These are phyloP conservation scores for Aphelenchoides avenae DNA, from an alignment of 1,140 invertebrate genomes.

Conservation along the genomic window DNA sequence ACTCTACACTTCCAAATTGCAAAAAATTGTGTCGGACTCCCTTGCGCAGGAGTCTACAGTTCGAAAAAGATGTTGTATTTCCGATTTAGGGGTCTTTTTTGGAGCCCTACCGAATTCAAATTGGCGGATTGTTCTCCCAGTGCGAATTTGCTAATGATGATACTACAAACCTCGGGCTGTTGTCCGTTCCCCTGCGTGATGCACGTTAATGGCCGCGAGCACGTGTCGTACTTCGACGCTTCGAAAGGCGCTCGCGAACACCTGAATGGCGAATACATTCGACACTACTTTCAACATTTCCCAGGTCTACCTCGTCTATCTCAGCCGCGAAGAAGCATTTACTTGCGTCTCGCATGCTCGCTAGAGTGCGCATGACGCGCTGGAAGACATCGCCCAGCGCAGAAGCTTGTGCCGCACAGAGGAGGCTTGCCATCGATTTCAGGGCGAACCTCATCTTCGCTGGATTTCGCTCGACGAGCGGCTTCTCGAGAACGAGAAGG, in stretches of 20 bases:
- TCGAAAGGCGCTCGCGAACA: constrained; percentile 44
- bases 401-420: constrained; percentile 29
- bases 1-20: no score
- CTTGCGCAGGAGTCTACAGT: no score
- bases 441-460: constrained; percentile 41
- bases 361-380: constrained; percentile 36
- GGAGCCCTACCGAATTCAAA: no score
- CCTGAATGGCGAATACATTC: constrained; percentile 25
- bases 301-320: constrained; percentile 38
- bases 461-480: constrained; percentile 31
- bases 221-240: constrained; percentile 38
- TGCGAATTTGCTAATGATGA: no score
- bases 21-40: no score
- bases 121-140: no score
- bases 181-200: no score
- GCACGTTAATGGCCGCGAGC: constrained; percentile 27
- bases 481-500: no score
- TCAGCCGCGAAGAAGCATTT: constrained; percentile 39
- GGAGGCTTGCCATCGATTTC: constrained; percentile 37
- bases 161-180: no score
- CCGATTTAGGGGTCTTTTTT: no score
- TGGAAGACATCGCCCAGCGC: constrained; percentile 28
- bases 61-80: no score
- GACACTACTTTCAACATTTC: not conserved
- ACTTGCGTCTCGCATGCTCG: constrained; percentile 41